phyloP scores from a whole-genome alignment of 2,797 vertebrate genomes.

The Borostomias antarcticus region DNA sequence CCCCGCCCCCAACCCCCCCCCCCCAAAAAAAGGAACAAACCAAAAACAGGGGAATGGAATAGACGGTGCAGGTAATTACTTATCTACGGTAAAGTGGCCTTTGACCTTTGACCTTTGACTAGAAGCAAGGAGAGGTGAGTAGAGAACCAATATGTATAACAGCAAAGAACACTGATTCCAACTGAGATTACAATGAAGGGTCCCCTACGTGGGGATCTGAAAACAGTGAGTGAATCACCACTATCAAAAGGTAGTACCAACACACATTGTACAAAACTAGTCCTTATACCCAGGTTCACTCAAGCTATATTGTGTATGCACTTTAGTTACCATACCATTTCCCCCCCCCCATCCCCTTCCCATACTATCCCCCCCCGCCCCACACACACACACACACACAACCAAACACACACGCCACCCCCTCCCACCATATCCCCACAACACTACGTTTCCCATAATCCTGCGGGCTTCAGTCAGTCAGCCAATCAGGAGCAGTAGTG shows the following conservation, averaged over 20 bases:
- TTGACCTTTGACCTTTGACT: no score
- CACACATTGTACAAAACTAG: conserved; percentile 88
- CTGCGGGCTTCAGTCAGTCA: conserved; percentile 76
- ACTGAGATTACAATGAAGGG: conserved; percentile 75
- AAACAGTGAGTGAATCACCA: conserved; percentile 81
- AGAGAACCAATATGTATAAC: conserved; percentile 67
- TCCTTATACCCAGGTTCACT: conserved; percentile 82
- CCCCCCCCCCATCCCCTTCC: conserved; percentile 31
- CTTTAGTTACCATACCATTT: conserved; percentile 74
- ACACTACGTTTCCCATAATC: conserved; percentile 71
- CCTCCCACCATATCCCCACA: conserved; percentile 38
- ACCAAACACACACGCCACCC: no score
- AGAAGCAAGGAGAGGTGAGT: conserved; percentile 49
- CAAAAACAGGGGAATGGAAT: conserved; percentile 50
- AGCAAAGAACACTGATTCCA: conserved; percentile 77
- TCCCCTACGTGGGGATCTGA: conserved; percentile 72
- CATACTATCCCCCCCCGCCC: conserved; percentile 35
- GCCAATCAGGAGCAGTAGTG: conserved; percentile 87
- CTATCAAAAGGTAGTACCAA: conserved; percentile 86
- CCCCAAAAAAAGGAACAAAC: conserved; percentile 31
- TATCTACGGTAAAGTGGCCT: conserved; percentile 61
- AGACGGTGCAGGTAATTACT: conserved; percentile 72
- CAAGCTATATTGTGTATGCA: conserved; percentile 83
- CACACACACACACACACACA: no score
- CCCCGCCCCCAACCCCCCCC: conserved; percentile 15